phyloP scores from a whole-genome alignment of 2,888 invertebrate genomes.

The Chymomyza fuscimana region DNA sequence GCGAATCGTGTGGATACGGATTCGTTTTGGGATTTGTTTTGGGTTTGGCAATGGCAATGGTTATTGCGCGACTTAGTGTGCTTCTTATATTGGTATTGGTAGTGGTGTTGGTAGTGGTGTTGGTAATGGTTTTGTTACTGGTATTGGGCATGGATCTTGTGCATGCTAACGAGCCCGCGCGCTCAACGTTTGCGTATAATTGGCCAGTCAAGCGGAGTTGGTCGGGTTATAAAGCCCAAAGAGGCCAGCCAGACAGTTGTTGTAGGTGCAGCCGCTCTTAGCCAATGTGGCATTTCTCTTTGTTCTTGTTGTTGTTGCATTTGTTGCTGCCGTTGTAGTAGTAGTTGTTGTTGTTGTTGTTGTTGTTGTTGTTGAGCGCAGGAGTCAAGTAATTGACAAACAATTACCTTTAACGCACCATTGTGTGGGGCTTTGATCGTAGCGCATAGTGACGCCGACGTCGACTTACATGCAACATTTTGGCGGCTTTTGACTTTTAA shows the following conservation, averaged over 20 bases:
- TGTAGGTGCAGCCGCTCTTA: conserved; percentile 1
- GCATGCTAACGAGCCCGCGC: conserved; percentile 70
- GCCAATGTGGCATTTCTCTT: background rate
- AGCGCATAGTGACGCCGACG: background rate
- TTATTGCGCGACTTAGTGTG: background rate
- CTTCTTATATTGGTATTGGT: background rate
- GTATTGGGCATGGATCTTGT: conserved; percentile 43
- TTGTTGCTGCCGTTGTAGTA: too few relatives aligned
- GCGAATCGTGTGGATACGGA: conserved; percentile 61
- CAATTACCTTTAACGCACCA: conserved; percentile 78
- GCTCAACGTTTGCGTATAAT: conserved; percentile 50
- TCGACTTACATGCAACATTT: conserved; percentile 4
- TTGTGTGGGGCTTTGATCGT: conserved; percentile 55
- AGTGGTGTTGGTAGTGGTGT: background rate
- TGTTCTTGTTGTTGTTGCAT: conserved; percentile 4
- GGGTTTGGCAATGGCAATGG: conserved; percentile 22
- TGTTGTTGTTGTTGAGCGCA: conserved; percentile 47
- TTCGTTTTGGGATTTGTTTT: conserved; percentile 42
- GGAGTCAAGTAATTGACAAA: conserved; percentile 78
- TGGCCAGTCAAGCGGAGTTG: conserved; percentile 46
- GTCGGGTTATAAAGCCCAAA: background rate
- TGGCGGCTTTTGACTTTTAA: conserved; percentile 62
- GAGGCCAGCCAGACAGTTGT: conserved; percentile 2
- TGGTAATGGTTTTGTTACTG: background rate
- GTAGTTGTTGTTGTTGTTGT: conserved; percentile 14